phyloP scores from a whole-genome alignment of 2,888 invertebrate species.

The Sisyra terminalis region DNA sequence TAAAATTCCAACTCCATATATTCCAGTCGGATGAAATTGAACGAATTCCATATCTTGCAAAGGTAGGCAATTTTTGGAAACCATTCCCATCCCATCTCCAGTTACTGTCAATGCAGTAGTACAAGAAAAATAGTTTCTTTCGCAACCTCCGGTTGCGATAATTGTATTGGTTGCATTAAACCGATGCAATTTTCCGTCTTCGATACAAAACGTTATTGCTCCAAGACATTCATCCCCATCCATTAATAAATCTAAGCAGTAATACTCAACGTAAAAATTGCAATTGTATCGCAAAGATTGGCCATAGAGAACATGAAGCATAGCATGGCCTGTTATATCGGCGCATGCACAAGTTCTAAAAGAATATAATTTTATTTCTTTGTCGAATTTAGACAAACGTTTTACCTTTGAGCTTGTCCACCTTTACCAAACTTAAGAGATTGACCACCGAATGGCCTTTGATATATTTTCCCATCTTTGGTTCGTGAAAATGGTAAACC shows the following conservation, averaged over 20 bases:
- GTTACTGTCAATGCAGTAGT: constrained; percentile 97
- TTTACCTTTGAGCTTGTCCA: constrained; percentile 38
- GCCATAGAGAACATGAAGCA: constrained; percentile 54
- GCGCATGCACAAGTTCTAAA: constrained; percentile 44
- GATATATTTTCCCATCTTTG: constrained; percentile 51
- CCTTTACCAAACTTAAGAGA: constrained; percentile 48
- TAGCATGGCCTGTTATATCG: constrained; percentile 51
- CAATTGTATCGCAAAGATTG: constrained; percentile 48
- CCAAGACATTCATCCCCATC: constrained; percentile 40
- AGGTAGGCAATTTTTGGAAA: constrained; percentile 77
- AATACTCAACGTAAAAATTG: constrained; percentile 55
- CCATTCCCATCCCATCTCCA: constrained; percentile 91
- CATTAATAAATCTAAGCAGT: constrained; percentile 54
- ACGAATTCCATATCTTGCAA: constrained; percentile 36
- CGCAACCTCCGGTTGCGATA: constrained; percentile 73
- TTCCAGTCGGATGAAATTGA: constrained; percentile 11
- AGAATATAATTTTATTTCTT: too few relatives aligned
- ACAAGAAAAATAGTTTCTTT: constrained; percentile 88
- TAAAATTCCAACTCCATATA: constrained; percentile 92
- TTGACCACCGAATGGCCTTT: constrained; percentile 56
- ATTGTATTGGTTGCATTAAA: constrained; percentile 48
- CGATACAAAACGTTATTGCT: constrained; percentile 46
- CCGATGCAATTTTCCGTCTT: constrained; percentile 34
- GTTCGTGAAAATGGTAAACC: constrained; percentile 55
- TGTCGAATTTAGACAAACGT: background rate